Base-by-base conservation (phyloP, 2,113 vertebrate species). In the Colossoma macropomum region DNA sequence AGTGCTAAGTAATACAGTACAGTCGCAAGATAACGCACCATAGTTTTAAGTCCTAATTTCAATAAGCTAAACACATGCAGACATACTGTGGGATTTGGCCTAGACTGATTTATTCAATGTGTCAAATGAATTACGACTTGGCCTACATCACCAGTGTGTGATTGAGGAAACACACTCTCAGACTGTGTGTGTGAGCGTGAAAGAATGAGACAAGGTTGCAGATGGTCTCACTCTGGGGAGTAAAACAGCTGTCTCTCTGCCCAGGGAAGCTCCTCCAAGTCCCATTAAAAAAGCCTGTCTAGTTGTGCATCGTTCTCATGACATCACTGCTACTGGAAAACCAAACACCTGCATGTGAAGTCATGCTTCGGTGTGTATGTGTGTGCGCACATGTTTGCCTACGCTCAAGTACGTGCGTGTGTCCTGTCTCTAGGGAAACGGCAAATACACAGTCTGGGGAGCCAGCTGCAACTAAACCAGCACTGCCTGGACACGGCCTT, bases 401-500 rank as follows among this genome's bases (percentile, higher is more conserved):
- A 48, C 50, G 48, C 70, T 76, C 56, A 65, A 74, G 59, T 50
- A 68, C 68, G 25, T 62, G 63, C 48, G 15, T 87, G 80, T 83
- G 77, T 89, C 48, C 79, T 89, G 79, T 89, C 90, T 88, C 80
- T 93, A 97, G 98, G 94, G 81, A 94, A 96, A 87, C 95, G 97
- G 50, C 98, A 99, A 92, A 98, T 99, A 87, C 96, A 98, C 84
- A 96, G 98, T 86, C 92, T 99, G 91, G 98, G 98, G 84, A 97
- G 94, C 86, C 98, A 99, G 89, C 92, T 99, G 80, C 97, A 99
- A 87, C 91, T 99, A 72, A 99, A 98, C 91, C 97, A 99, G 48
- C 98, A 99, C 77, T 99, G 98, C 75, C 89, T 99, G 86, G 98
- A 99, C 91, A 99, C 97, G 0, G 97, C 97, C 82, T 99, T 99